Evolutionary conservation across 2,888 invertebrate genomes (phyloP).

Genomic region (Hirtodrosophila cameraria): DNA sequence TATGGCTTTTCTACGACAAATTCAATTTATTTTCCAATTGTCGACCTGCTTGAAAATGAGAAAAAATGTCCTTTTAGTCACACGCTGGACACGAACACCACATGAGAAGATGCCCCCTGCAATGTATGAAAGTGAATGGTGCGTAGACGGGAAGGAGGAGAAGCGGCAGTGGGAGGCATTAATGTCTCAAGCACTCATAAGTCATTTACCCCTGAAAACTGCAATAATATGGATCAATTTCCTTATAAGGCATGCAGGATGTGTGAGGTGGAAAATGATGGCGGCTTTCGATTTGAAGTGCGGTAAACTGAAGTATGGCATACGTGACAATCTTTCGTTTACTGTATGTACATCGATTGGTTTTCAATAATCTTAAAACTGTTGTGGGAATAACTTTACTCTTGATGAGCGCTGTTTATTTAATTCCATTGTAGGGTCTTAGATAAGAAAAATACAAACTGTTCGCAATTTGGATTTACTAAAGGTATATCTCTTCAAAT

Average conservation of each 20-base stretch:
- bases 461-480: too few relatives aligned
- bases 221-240: constrained; percentile 58
- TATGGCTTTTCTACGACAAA: constrained; percentile 46
- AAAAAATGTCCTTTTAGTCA: constrained; percentile 59
- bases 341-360: constrained; percentile 28
- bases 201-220: constrained; percentile 65
- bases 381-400: neutral
- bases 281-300: constrained; percentile 9
- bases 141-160: neutral
- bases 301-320: constrained; percentile 38
- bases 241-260: constrained; percentile 28
- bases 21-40: constrained; percentile 77
- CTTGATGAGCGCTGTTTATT: neutral
- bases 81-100: constrained; percentile 28
- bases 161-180: constrained; percentile 2
- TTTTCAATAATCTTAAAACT: neutral
- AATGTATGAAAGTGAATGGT: constrained; percentile 2
- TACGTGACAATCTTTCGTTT: constrained; percentile 66
- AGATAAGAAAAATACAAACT: too few relatives aligned
- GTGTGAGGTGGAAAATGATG: neutral
- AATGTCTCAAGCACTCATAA: constrained; percentile 63
- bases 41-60: constrained; percentile 46
- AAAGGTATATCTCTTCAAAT: too few relatives aligned
- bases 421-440: too few relatives aligned
- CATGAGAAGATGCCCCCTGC: constrained; percentile 4